A percentile compares a stretch with the other conserved stretches of the same genome.
These are phyloP conservation scores for Amiota minor DNA, from an alignment of 2,888 invertebrate species.

Conservation along the genomic window DNA sequence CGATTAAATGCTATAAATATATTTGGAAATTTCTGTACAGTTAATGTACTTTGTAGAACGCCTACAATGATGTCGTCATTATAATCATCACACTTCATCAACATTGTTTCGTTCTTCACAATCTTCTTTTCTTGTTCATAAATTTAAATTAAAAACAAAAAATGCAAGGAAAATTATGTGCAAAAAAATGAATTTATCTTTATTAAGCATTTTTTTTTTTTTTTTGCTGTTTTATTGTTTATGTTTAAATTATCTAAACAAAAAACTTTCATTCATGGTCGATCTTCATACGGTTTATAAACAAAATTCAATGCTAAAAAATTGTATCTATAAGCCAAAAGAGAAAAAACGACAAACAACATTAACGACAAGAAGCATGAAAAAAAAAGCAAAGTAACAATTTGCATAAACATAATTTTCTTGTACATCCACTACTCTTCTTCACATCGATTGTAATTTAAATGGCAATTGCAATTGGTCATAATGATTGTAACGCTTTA, in stretches of 20 bases:
- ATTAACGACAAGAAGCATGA: constrained; percentile 7
- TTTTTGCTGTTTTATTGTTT: not conserved
- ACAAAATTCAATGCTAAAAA: constrained; percentile 26
- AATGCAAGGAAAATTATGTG: constrained; percentile 8
- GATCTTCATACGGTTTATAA: not conserved
- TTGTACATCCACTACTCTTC: too few relatives aligned
- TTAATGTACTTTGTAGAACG: not conserved
- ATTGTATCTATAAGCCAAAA: constrained; percentile 18
- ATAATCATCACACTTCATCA: not conserved
- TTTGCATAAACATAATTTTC: constrained; percentile 15
- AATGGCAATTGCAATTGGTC: too few relatives aligned
- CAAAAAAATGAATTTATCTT: not conserved
- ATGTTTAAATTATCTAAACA: not conserved
- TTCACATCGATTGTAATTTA: too few relatives aligned
- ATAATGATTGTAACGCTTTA: too few relatives aligned
- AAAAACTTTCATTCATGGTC: constrained; percentile 6
- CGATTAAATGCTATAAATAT: too few relatives aligned
- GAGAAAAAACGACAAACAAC: not conserved
- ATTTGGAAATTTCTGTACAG: too few relatives aligned
- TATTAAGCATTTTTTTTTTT: not conserved
- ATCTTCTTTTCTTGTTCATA: too few relatives aligned
- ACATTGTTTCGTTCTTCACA: too few relatives aligned
- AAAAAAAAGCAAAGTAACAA: not conserved
- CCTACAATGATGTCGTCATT: constrained; percentile 8
- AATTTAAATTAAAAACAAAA: too few relatives aligned